Evolutionary conservation across 35 echinoderm and acorn worm species (phyloP).

Genomic region (Stichopus chloronotus): DNA sequence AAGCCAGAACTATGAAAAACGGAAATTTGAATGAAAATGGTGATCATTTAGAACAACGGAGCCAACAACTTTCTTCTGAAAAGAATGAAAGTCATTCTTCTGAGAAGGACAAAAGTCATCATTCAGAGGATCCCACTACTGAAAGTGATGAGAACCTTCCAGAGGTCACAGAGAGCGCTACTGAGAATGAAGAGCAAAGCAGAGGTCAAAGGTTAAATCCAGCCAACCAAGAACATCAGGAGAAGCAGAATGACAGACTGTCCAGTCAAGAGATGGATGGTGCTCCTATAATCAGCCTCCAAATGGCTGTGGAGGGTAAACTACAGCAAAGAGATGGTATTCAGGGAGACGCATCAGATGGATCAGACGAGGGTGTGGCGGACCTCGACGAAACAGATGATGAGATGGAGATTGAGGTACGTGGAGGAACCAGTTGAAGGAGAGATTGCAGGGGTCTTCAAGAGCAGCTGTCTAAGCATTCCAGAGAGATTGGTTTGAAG

Average conservation of each 20-base stretch:
- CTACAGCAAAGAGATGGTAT: neutral
- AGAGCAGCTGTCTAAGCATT: too few relatives aligned
- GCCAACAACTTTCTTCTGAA: neutral
- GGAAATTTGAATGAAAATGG: neutral
- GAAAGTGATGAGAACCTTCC: neutral
- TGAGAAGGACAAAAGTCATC: neutral
- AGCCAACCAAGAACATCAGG: neutral
- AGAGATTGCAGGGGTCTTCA: neutral
- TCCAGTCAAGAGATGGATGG: slow-evolving; percentile 1
- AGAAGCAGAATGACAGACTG: neutral
- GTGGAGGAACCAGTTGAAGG: neutral
- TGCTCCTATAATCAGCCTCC: neutral
- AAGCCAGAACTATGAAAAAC: neutral
- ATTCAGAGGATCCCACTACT: neutral
- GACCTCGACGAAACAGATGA: neutral
- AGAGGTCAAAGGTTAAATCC: neutral
- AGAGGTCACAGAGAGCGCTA: neutral
- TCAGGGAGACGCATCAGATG: neutral
- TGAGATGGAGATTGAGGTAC: neutral
- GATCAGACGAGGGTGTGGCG: slow-evolving; percentile 24
- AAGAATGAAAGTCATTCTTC: neutral
- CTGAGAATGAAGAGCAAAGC: neutral
- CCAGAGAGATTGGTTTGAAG: too few relatives aligned
- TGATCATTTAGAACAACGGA: neutral
- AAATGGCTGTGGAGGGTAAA: neutral